Evolutionary conservation across 2,113 vertebrate species (phyloP).

Genomic region (Hemiprocne comata): DNA sequence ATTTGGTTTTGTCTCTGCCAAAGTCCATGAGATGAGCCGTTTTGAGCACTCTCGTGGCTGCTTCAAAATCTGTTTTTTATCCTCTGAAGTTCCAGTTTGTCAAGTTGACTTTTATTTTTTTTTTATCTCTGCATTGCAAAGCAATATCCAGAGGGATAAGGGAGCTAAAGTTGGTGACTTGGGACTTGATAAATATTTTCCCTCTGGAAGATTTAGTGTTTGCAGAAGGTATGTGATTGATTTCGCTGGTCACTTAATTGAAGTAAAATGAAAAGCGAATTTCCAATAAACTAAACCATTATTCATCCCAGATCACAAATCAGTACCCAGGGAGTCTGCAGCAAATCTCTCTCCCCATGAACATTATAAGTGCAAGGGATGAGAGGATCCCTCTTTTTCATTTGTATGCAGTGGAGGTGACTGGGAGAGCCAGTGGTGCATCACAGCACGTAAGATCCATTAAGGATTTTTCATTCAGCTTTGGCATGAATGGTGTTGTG

Average conservation of each 20-base stretch:
- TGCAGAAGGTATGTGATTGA: constrained; percentile 76
- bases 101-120: background rate
- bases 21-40: background rate
- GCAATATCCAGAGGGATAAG: constrained; percentile 1
- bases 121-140: background rate
- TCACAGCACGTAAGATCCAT: accelerated
- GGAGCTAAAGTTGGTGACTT: constrained; percentile 46
- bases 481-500: background rate
- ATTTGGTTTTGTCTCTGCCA: background rate
- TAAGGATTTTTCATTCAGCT: background rate
- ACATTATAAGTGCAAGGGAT: constrained; percentile 7
- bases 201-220: constrained; percentile 76
- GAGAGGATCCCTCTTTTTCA: background rate
- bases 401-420: background rate
- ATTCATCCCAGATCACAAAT: constrained; percentile 56
- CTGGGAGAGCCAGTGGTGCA: accelerated
- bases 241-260: constrained; percentile 78
- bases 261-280: constrained; percentile 79
- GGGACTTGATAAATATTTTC: constrained; percentile 76
- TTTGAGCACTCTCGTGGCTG: background rate
- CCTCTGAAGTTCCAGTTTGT: background rate
- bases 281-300: constrained; percentile 77
- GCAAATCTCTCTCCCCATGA: background rate
- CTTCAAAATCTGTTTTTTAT: background rate
- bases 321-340: constrained; percentile 53